A percentile compares a stretch with the other conserved stretches of the same genome.
Evolutionary conservation across 1,140 invertebrate genomes (phyloP).

Genomic region (Drosophila malerkotliana): DNA sequence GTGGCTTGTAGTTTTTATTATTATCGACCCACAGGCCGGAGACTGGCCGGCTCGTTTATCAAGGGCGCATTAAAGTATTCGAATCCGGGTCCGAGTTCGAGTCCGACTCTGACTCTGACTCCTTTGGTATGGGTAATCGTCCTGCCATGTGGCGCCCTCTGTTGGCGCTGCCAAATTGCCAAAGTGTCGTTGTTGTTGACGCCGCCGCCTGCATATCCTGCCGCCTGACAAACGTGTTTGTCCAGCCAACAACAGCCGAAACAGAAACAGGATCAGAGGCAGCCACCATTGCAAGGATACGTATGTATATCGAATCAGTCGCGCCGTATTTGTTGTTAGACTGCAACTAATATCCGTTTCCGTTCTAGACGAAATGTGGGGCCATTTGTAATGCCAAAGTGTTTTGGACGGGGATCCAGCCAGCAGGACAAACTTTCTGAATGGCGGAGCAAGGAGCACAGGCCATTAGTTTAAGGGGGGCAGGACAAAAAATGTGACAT

Average conservation of each 20-base stretch:
- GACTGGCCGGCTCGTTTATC: constrained; percentile 65
- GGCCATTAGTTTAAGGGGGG: constrained; percentile 49
- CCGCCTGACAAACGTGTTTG: constrained; percentile 73
- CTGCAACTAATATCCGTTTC: constrained; percentile 83
- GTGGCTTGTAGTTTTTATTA: constrained; percentile 56
- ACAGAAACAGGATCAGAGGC: constrained; percentile 25
- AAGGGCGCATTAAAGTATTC: constrained; percentile 67
- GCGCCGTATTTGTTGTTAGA: constrained; percentile 32
- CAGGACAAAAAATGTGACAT: background rate
- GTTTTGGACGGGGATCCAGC: constrained; percentile 47
- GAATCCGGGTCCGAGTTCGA: background rate
- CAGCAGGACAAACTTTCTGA: constrained; percentile 26
- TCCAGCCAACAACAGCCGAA: constrained; percentile 38
- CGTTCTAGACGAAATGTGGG: constrained; percentile 82
- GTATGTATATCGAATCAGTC: constrained; percentile 50
- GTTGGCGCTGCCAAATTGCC: constrained; percentile 72
- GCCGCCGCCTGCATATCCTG: constrained; percentile 63
- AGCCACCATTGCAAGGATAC: constrained; percentile 13
- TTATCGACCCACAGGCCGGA: constrained; percentile 43
- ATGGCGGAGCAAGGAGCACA: constrained; percentile 44
- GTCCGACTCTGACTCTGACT: constrained; percentile 5
- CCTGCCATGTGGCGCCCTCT: constrained; percentile 63
- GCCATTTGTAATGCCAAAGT: constrained; percentile 79
- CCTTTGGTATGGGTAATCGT: constrained; percentile 39
- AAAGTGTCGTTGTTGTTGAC: constrained; percentile 53